Evolutionary conservation across 2,113 vertebrate genomes (phyloP), one percentile per base, ranked within the genome.

Genomic region (Mellivora capensis): DNA sequence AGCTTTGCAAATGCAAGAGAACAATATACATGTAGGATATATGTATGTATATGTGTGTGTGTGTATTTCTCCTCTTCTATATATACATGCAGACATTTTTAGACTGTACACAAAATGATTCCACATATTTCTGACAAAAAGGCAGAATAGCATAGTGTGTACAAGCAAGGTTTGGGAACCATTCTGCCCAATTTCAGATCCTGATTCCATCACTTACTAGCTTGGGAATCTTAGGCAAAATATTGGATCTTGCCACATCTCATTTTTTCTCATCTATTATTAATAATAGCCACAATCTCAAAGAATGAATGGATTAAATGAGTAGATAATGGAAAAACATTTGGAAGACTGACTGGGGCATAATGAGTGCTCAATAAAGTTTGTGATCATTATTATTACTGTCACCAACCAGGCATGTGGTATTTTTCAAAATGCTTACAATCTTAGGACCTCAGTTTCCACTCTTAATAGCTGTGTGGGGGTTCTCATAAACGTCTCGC

Each of bases 1-100:
- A 93, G 91, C 67, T 88, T 80, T 87, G 80, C 92, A 95, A 89
- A 95, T 14, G 37, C 80, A 94, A 92, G 79, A 64, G 93, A 93
- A 82, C 57, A 44, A 42, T 93, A 42, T 94, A 42, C 59, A 49
- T 86, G 64, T 6, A 71, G 72, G 64, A 69, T 94, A 79, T 71
- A 54, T 2, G 6, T 59, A 37, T 47, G 31, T 81, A 18, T 83
- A 17, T 34, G 8, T 93, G 5, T 74, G 4, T 72, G 5, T 64
- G 42, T 82, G 25, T 87, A 37, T 87, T 67, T 81, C 52, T 81
- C 21, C 39, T 54, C n/a, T 74, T n/a, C 54, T 42, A 57, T 84
- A 90, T 20, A 80, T 20, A 80, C n/a, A 85, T 20, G 23, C 34
- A 88, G 90, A 69, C 37, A 86, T 85, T 93, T 93, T 91, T 82